Percentiles rank a stretch among this genome's conserved stretches.
Conservation (phyloP, 1,140 invertebrate species). For the Bombus vancouverensis region DNA sequence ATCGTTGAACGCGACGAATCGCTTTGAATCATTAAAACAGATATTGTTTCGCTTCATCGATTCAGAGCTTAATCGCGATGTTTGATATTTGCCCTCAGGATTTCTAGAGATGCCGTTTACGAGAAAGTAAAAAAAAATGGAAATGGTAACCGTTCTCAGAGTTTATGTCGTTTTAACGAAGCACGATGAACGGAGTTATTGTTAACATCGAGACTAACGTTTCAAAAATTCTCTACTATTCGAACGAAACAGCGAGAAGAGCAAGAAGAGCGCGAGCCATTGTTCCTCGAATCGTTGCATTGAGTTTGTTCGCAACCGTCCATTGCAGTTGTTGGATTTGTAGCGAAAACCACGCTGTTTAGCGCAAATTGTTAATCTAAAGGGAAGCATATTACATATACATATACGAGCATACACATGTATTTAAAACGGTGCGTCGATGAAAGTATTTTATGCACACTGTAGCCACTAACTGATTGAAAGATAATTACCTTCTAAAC, state of each 20-base stretch:
- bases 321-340: conserved; percentile 71
- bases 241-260: not conserved
- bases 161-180: not conserved
- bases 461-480: not conserved
- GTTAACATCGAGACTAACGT: not conserved
- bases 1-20: not conserved
- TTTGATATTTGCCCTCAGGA: conserved; percentile 3
- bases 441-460: conserved; percentile 17
- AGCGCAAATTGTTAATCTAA: conserved; percentile 59
- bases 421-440: conserved; percentile 22
- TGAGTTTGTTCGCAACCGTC: conserved; percentile 52
- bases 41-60: not conserved
- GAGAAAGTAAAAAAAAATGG: not conserved
- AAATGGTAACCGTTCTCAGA: not conserved
- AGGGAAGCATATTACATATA: conserved; percentile 22
- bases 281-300: conserved; percentile 48
- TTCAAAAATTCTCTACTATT: not conserved
- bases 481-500: not conserved
- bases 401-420: conserved; percentile 25
- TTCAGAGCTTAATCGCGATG: conserved; percentile 7
- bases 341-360: conserved; percentile 65
- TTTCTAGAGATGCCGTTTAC: not conserved
- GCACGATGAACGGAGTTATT: not conserved
- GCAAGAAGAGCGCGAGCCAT: conserved; percentile 13
- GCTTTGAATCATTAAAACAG: not conserved